Conservation (phyloP, 2,797 vertebrate genomes). For the Gymnothorax javanicus region DNA sequence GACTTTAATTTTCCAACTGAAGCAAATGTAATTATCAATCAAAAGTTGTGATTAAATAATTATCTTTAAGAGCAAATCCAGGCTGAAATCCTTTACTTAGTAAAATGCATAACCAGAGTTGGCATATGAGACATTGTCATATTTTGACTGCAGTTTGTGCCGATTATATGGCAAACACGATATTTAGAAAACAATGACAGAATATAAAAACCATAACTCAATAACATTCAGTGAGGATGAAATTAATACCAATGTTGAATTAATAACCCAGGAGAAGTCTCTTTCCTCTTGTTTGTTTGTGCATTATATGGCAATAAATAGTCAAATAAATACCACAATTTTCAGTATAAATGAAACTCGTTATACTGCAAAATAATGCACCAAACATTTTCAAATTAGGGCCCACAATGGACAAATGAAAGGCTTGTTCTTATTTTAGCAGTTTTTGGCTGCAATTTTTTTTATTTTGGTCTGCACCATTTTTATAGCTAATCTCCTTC, state of each 20-base stretch:
- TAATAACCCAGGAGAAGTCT: not conserved
- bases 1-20: constrained; percentile 29
- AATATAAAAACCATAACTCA: constrained; percentile 19
- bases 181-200: not conserved
- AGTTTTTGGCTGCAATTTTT: not conserved
- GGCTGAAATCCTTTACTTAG: not conserved
- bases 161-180: constrained; percentile 1
- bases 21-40: constrained; percentile 10
- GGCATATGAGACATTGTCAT: not conserved
- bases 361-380: not conserved
- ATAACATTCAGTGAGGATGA: not conserved
- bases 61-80: not conserved
- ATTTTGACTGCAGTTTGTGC: constrained; percentile 15
- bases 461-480: not conserved
- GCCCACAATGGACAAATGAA: not conserved
- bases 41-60: constrained; percentile 14
- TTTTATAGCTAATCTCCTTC: not conserved
- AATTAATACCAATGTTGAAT: not conserved
- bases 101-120: not conserved
- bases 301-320: not conserved
- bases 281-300: not conserved
- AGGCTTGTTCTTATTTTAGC: not conserved
- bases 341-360: not conserved
- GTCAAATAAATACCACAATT: not conserved
- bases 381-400: not conserved